phyloP scores from a whole-genome alignment of 2,113 vertebrate genomes.

The Nesospiza acunhae region DNA sequence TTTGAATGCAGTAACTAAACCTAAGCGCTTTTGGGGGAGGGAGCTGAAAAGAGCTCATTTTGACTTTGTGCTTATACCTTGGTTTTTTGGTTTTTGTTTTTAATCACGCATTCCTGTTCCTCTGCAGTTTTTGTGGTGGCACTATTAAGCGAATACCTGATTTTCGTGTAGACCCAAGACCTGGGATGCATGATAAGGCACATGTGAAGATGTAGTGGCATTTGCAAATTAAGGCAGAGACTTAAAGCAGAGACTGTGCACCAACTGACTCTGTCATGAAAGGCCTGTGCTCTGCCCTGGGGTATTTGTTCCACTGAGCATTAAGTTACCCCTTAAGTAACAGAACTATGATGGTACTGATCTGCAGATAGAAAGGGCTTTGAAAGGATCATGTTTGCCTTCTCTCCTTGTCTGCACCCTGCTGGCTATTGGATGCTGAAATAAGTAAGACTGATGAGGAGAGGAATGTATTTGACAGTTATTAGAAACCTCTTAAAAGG shows the following conservation, averaged over 20 bases:
- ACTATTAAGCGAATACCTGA: background rate
- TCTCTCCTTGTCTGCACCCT: background rate
- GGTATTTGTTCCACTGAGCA: background rate
- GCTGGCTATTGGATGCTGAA: background rate
- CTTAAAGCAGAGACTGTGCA: background rate
- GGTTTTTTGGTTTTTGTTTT: too few species aligned
- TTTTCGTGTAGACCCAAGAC: background rate
- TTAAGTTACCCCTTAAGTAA: slow-evolving; percentile 14
- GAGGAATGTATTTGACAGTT: background rate
- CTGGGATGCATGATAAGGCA: background rate
- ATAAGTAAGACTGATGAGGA: background rate
- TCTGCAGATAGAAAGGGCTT: slow-evolving; percentile 35
- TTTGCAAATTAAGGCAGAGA: slow-evolving; percentile 16
- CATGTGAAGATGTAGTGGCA: background rate
- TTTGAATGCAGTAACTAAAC: slow-evolving; percentile 29
- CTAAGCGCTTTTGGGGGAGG: background rate
- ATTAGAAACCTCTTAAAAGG: background rate
- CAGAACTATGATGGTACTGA: background rate
- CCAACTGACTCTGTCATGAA: background rate
- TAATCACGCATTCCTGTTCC: background rate
- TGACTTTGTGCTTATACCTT: background rate
- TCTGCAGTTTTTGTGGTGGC: background rate
- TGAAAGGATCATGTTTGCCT: background rate
- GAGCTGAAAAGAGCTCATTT: slow-evolving; percentile 23
- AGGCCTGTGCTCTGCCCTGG: background rate